phyloP scores from a whole-genome alignment of 2,797 vertebrate species.

The Intellagama lesueurii region DNA sequence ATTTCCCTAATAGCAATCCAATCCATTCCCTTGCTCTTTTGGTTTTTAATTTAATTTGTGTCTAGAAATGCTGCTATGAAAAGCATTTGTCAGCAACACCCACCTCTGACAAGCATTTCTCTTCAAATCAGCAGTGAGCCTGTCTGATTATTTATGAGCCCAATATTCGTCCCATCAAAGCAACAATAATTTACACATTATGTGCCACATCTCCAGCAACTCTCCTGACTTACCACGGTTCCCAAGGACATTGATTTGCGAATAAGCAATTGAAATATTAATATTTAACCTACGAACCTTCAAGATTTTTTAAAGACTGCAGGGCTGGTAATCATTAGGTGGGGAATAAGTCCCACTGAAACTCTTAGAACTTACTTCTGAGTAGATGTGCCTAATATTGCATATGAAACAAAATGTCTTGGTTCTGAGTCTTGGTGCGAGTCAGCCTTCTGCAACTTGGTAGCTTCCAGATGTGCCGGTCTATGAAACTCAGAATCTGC shows the following conservation, averaged over 20 bases:
- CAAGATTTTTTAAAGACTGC: background rate
- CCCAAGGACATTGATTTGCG: background rate
- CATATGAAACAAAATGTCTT: too few species aligned
- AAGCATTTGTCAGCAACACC: background rate
- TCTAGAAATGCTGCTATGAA: background rate
- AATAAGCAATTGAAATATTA: accelerated
- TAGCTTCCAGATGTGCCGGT: background rate
- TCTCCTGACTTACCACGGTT: background rate
- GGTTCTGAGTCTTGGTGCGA: too few species aligned
- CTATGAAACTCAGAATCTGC: background rate
- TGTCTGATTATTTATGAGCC: conserved; percentile 15
- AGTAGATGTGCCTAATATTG: background rate
- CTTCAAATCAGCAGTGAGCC: background rate
- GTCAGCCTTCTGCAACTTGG: too few species aligned
- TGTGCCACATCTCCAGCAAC: conserved; percentile 12
- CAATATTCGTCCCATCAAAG: conserved; percentile 10
- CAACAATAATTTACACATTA: background rate
- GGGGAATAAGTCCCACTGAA: background rate
- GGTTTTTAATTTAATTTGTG: background rate
- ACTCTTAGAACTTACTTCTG: background rate
- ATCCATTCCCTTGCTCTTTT: background rate
- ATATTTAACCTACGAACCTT: background rate
- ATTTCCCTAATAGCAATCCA: background rate
- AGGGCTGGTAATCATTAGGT: background rate
- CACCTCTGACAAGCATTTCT: background rate